Conservation (phyloP, 2,888 invertebrate species). For the Tetranychus piercei region DNA sequence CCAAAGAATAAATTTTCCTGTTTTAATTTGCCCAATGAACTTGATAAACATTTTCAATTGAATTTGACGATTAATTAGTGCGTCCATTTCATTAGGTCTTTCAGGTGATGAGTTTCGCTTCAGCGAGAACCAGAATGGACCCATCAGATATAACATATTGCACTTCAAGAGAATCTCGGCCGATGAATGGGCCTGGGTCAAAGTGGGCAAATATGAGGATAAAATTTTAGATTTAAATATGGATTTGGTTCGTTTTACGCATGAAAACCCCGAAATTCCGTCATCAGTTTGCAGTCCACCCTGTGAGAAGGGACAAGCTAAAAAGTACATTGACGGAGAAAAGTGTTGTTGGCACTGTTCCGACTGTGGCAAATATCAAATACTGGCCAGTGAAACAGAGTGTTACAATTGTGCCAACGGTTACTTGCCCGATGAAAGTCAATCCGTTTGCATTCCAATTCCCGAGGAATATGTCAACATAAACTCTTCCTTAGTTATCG, state of each 20-base stretch:
- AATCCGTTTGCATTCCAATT: conserved; percentile 46
- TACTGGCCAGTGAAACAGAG: conserved; percentile 56
- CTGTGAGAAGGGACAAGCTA: conserved; percentile 70
- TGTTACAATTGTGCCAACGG: conserved; percentile 53
- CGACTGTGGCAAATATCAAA: conserved; percentile 71
- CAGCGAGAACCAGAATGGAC: conserved; percentile 74
- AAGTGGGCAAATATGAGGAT: conserved; percentile 64
- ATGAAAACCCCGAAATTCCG: conserved; percentile 36
- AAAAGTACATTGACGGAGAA: conserved; percentile 76
- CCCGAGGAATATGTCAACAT: conserved; percentile 46
- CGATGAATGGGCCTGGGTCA: conserved; percentile 61
- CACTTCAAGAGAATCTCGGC: conserved; percentile 61
- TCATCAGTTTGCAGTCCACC: conserved; percentile 76
- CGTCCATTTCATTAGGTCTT: conserved; percentile 35
- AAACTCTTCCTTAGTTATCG: conserved; percentile 69
- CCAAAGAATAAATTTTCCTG: too few relatives aligned
- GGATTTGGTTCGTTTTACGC: conserved; percentile 24
- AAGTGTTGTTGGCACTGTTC: conserved; percentile 87
- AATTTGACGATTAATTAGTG: too few relatives aligned
- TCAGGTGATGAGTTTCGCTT: conserved; percentile 77
- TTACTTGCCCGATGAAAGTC: conserved; percentile 22
- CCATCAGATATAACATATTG: conserved; percentile 81
- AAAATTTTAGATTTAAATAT: conserved; percentile 54
- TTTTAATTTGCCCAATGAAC: too few relatives aligned
- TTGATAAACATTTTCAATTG: too few relatives aligned